These are phyloP conservation scores for Drosophila azteca DNA, from an alignment of 1,140 invertebrate species.

Conservation along the genomic window DNA sequence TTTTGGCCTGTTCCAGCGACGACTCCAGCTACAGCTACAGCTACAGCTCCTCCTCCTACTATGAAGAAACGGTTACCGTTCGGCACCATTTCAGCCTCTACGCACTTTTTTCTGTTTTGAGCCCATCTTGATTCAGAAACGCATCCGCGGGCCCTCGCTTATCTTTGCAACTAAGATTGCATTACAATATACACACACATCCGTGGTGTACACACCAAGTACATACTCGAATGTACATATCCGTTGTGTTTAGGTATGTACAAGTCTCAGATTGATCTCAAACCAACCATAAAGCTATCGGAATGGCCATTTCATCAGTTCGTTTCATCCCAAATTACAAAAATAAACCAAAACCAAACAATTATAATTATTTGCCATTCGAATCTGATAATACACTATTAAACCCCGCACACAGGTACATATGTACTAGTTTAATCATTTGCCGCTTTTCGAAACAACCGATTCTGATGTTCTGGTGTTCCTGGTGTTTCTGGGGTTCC, in stretches of 20 bases:
- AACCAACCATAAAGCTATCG: no score
- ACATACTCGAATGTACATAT: no score
- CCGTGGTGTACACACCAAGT: background rate
- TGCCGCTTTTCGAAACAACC: background rate
- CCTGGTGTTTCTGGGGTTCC: no score
- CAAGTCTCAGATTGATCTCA: no score
- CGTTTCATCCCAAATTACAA: no score
- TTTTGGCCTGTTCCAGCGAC: conserved; percentile 35
- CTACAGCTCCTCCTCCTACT: conserved; percentile 19
- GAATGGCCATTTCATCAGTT: no score
- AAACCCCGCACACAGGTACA: background rate
- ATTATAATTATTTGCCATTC: no score
- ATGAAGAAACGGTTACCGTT: conserved; percentile 69
- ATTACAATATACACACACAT: conserved; percentile 24
- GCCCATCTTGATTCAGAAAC: conserved; percentile 79
- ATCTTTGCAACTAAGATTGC: conserved; percentile 23
- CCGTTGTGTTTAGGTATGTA: background rate
- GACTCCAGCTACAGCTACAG: conserved; percentile 13
- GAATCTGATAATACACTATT: background rate
- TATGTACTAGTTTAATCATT: background rate
- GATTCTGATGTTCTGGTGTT: no score
- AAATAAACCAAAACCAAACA: no score
- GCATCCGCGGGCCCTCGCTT: conserved; percentile 59
- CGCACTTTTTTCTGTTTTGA: conserved; percentile 58
- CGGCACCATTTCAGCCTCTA: conserved; percentile 66